phyloP scores from a whole-genome alignment of 2,113 vertebrate genomes.

The Microcebus tavaratra region DNA sequence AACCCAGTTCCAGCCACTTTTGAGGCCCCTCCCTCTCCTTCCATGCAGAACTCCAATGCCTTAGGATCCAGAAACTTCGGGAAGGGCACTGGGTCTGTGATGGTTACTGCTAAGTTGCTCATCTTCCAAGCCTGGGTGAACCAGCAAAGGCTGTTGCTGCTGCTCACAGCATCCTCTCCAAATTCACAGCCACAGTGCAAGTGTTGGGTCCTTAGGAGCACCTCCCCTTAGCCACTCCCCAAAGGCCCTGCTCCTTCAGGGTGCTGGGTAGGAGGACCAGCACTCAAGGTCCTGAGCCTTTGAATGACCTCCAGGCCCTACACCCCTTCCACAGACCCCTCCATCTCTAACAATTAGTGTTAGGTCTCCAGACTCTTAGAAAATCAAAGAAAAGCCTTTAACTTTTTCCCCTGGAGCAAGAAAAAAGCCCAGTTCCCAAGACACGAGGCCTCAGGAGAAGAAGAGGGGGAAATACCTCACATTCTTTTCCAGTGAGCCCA shows the following conservation, averaged over 20 bases:
- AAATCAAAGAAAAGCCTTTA: constrained; percentile 21
- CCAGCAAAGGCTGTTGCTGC: neutral
- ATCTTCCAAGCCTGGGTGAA: neutral
- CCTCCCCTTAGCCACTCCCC: no score
- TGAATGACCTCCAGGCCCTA: neutral
- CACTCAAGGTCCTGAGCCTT: neutral
- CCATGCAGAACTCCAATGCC: neutral
- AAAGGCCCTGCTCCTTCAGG: neutral
- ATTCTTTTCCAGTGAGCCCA: no score
- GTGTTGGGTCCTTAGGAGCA: no score
- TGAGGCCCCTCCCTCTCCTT: neutral
- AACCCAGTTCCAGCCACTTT: neutral
- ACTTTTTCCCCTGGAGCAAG: neutral
- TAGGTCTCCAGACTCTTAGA: constrained; percentile 7
- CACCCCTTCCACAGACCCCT: neutral
- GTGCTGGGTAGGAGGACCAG: neutral
- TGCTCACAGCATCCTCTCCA: neutral
- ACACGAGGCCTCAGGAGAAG: constrained; percentile 9
- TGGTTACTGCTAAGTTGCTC: neutral
- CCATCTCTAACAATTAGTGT: neutral
- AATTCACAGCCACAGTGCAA: neutral
- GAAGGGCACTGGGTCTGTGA: neutral
- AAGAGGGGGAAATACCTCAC: no score
- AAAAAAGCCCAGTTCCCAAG: neutral
- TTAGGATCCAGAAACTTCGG: neutral